Percentiles rank a stretch among this genome's conserved stretches.
Evolutionary conservation across 2,888 invertebrate genomes (phyloP).

Genomic region (Caenorhabditis virilis): DNA sequence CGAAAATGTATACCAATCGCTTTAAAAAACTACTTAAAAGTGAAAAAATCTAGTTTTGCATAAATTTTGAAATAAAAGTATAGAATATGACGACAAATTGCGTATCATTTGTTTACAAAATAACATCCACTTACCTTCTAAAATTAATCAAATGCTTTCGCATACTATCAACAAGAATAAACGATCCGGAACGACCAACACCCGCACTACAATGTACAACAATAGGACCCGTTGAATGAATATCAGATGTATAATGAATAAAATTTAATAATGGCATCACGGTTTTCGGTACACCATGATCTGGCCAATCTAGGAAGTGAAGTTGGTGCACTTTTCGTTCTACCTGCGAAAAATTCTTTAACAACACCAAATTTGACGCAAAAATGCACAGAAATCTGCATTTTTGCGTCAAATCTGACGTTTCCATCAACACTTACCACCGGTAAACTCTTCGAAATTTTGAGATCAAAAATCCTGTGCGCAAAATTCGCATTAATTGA

Average conservation of each 20-base stretch:
- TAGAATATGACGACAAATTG: too few relatives aligned
- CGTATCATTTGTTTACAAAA: too few relatives aligned
- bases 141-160: constrained; percentile 56
- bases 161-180: constrained; percentile 65
- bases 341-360: constrained; percentile 18
- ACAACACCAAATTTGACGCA: too few relatives aligned
- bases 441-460: constrained; percentile 51
- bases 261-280: constrained; percentile 64
- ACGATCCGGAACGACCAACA: constrained; percentile 65
- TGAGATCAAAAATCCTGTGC: constrained; percentile 55
- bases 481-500: constrained; percentile 57
- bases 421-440: constrained; percentile 20
- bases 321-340: constrained; percentile 64
- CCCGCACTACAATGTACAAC: constrained; percentile 67
- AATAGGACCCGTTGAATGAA: constrained; percentile 63
- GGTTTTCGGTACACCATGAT: constrained; percentile 55
- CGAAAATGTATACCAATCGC: too few relatives aligned
- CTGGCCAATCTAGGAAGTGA: constrained; percentile 65
- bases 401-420: too few relatives aligned
- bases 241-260: constrained; percentile 62
- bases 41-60: too few relatives aligned
- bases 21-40: too few relatives aligned
- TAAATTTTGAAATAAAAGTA: too few relatives aligned
- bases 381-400: too few relatives aligned
- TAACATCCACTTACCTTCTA: too few relatives aligned